phyloP scores from a whole-genome alignment of 2,113 vertebrate species.

The Thamnophis sirtalis region DNA sequence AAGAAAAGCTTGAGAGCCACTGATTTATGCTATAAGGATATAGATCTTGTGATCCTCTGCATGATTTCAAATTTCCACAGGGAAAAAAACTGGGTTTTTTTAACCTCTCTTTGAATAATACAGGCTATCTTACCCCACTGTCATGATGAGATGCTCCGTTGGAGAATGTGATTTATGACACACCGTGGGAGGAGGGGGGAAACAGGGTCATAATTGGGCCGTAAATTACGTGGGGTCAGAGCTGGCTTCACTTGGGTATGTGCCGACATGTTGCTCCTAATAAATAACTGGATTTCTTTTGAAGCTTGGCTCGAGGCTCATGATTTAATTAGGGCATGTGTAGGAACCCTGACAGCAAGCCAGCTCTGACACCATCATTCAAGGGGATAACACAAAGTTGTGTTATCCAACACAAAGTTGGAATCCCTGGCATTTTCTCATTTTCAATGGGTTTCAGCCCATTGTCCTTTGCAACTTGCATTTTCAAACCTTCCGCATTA shows the following conservation, averaged over 20 bases:
- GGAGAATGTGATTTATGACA: too few species aligned
- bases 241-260: too few species aligned
- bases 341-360: too few species aligned
- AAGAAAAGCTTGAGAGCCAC: background rate
- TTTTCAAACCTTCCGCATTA: slow-evolving; percentile 7
- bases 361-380: too few species aligned
- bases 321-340: too few species aligned
- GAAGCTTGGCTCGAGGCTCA: too few species aligned
- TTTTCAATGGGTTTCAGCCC: background rate
- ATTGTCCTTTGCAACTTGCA: background rate
- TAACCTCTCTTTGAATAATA: background rate
- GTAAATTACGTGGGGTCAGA: too few species aligned
- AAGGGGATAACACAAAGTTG: background rate
- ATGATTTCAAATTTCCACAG: background rate
- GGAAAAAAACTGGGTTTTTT: background rate
- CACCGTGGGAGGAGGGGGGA: too few species aligned
- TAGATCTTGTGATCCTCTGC: background rate
- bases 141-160: too few species aligned
- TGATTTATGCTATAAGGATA: background rate
- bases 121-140: background rate
- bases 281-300: too few species aligned
- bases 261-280: too few species aligned
- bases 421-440: background rate
- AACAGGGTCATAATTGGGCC: too few species aligned
- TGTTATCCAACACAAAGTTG: background rate